Evolutionary conservation across 2,113 vertebrate genomes (phyloP).

Genomic region (Trematocara marginatum): DNA sequence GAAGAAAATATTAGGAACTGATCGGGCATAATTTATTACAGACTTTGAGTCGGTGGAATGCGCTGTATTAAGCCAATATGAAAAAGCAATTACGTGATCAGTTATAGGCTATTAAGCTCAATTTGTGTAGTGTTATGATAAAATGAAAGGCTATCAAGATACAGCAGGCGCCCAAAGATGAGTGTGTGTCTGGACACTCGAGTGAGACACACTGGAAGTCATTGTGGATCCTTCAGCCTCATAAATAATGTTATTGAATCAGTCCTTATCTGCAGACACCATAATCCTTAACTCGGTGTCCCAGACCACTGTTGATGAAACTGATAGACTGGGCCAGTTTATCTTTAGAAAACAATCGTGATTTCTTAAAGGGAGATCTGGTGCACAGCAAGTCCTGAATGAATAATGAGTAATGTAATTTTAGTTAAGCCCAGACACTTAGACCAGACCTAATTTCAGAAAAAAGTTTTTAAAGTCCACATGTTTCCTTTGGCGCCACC

Average conservation of each 20-base stretch:
- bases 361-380: not conserved
- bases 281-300: not conserved
- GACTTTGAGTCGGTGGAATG: slow-evolving; percentile 61
- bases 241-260: slow-evolving; percentile 1
- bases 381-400: not conserved
- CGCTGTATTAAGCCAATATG: slow-evolving; percentile 1
- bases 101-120: slow-evolving; percentile 55
- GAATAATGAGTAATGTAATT: not conserved
- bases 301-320: not conserved
- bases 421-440: not conserved
- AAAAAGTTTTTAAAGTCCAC: not conserved
- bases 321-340: not conserved
- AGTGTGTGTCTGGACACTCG: not conserved
- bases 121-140: slow-evolving; percentile 45
- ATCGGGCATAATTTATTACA: slow-evolving; percentile 50
- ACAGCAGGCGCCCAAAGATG: slow-evolving; percentile 23
- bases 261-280: slow-evolving; percentile 8
- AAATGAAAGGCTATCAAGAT: slow-evolving; percentile 53
- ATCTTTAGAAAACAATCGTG: not conserved
- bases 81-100: slow-evolving; percentile 61
- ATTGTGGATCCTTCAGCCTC: not conserved
- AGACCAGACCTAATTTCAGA: accelerated
- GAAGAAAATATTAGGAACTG: slow-evolving; percentile 36
- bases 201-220: slow-evolving; percentile 4
- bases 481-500: slow-evolving; percentile 19